phyloP scores from a whole-genome alignment of 2,113 vertebrate species.

The Rhinoderma darwinii region DNA sequence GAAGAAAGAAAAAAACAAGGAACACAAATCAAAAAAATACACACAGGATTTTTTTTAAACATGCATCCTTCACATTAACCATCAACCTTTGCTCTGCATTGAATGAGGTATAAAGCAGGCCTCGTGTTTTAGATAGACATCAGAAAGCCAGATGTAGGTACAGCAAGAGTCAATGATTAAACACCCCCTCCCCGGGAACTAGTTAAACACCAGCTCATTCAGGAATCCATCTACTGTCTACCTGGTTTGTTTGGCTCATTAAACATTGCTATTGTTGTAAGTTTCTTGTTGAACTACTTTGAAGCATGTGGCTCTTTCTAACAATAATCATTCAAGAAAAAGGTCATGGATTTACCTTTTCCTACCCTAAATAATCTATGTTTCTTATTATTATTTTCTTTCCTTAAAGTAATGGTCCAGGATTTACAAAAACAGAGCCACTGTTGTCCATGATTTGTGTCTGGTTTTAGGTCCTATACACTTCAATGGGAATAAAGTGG shows the following conservation, averaged over 20 bases:
- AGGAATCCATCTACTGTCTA: slow-evolving; percentile 1
- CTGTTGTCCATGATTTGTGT: too few relatives aligned
- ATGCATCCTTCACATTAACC: background rate
- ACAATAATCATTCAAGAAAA: slow-evolving; percentile 4
- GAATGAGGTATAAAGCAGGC: background rate
- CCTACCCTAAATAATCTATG: background rate
- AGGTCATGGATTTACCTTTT: background rate
- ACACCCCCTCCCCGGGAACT: background rate
- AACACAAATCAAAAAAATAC: background rate
- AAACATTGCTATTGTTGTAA: slow-evolving; percentile 18
- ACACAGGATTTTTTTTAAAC: background rate
- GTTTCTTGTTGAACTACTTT: background rate
- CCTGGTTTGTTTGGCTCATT: slow-evolving; percentile 23
- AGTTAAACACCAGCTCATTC: background rate
- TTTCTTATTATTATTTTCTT: background rate
- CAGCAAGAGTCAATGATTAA: slow-evolving; percentile 24
- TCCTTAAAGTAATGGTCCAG: too few relatives aligned
- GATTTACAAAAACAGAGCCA: too few relatives aligned
- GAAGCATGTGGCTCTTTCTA: background rate
- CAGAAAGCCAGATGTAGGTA: slow-evolving; percentile 24
- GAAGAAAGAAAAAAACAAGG: background rate
- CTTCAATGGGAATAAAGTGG: too few relatives aligned
- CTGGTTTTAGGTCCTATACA: too few relatives aligned
- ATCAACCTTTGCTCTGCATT: background rate
- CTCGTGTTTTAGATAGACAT: background rate